Percentiles rank a stretch among this genome's conserved stretches.
These are phyloP conservation scores for Ptilodon capucinus DNA, from an alignment of 2,888 invertebrate genomes.

Conservation along the genomic window DNA sequence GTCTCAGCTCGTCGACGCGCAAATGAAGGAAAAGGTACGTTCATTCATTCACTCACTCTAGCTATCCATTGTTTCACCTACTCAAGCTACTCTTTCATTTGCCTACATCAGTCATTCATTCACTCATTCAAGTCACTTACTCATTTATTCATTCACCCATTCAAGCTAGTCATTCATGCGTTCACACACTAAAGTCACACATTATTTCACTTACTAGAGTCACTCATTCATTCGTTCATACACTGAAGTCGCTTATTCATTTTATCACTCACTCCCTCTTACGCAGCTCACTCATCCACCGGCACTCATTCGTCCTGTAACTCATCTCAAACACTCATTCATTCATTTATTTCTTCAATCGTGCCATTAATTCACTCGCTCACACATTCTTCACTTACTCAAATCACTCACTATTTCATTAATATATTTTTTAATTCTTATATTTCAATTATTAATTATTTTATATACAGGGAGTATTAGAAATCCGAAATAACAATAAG, in stretches of 20 bases:
- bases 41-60: constrained; percentile 2
- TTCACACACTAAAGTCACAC: neutral
- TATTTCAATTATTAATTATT: no score
- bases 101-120: constrained; percentile 17
- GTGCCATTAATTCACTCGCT: no score
- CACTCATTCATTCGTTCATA: neutral
- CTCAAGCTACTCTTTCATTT: neutral
- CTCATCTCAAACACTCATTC: neutral
- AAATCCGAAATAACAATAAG: no score
- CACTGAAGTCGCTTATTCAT: neutral
- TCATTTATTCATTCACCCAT: neutral
- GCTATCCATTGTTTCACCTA: no score
- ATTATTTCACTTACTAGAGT: neutral
- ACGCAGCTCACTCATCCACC: neutral
- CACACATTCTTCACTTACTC: no score
- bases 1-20: constrained; percentile 93
- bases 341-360: neutral
- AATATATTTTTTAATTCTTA: no score
- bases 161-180: neutral
- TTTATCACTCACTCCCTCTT: neutral
- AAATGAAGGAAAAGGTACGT: constrained; percentile 89
- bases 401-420: no score
- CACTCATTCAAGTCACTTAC: neutral
- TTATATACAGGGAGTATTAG: no score
- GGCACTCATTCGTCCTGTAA: neutral